phyloP scores from a whole-genome alignment of 2,113 vertebrate species.

The Columba janthina region DNA sequence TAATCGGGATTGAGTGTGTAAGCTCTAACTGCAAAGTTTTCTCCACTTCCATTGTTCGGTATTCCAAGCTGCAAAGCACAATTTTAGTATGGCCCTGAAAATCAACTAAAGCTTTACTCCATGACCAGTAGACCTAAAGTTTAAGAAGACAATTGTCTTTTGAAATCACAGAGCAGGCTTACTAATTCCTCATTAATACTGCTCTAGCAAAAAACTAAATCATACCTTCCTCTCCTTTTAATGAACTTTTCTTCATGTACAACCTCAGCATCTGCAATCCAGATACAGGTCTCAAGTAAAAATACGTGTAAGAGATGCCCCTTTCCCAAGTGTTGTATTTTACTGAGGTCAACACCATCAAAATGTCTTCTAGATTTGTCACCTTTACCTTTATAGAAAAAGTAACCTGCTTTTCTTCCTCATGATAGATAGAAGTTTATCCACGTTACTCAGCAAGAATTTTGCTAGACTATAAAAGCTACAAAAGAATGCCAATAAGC shows the following conservation, averaged over 20 bases:
- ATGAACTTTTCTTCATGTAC: background rate
- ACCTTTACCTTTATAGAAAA: background rate
- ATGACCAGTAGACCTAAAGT: background rate
- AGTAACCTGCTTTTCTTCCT: background rate
- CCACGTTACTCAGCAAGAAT: conserved; percentile 7
- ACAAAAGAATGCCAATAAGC: conserved; percentile 55
- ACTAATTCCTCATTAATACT: background rate
- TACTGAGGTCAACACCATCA: background rate
- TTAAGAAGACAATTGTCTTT: background rate
- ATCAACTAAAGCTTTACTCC: background rate
- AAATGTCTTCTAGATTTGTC: background rate
- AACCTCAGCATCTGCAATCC: background rate
- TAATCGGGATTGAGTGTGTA: background rate
- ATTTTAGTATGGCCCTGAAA: background rate
- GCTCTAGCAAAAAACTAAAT: background rate
- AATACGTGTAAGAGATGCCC: background rate
- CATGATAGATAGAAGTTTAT: background rate
- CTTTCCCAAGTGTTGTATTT: background rate
- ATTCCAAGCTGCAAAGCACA: background rate
- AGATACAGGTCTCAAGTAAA: background rate
- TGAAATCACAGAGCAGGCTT: background rate
- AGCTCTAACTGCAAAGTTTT: background rate
- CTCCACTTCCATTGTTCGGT: background rate
- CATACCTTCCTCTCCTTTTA: background rate
- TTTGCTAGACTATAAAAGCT: conserved; percentile 25